phyloP scores from a whole-genome alignment of 2,888 invertebrate species.

The Calliopum simillimum region DNA sequence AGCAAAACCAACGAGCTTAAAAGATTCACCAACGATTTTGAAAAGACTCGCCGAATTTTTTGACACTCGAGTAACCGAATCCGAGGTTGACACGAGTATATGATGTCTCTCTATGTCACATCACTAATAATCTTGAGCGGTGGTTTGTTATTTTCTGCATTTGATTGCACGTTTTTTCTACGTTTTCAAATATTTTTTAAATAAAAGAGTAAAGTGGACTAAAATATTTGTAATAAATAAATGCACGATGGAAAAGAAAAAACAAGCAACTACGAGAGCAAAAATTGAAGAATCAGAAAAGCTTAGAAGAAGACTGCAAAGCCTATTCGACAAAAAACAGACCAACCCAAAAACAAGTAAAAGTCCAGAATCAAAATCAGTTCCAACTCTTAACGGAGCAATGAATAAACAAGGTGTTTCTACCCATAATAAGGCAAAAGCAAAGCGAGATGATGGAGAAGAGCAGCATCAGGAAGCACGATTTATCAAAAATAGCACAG shows the following conservation, averaged over 20 bases:
- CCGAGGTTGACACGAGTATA: too few relatives aligned
- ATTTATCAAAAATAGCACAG: not conserved
- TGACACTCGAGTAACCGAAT: too few relatives aligned
- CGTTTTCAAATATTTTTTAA: too few relatives aligned
- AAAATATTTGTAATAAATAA: too few relatives aligned
- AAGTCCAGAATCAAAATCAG: slow-evolving; percentile 15
- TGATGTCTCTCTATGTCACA: too few relatives aligned
- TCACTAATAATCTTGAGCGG: too few relatives aligned
- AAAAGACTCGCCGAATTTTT: too few relatives aligned
- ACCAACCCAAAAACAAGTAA: slow-evolving; percentile 4
- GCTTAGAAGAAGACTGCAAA: slow-evolving; percentile 38
- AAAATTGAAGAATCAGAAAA: slow-evolving; percentile 37
- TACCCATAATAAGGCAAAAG: not conserved
- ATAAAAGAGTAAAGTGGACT: too few relatives aligned
- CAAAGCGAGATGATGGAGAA: slow-evolving; percentile 21
- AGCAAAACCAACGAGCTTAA: too few relatives aligned
- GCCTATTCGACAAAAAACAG: slow-evolving; percentile 34
- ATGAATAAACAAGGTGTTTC: not conserved
- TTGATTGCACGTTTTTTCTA: too few relatives aligned
- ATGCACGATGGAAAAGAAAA: not conserved
- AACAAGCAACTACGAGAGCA: not conserved
- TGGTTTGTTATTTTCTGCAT: too few relatives aligned
- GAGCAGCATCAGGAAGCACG: not conserved
- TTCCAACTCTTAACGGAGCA: not conserved
- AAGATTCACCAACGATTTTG: too few relatives aligned